These are phyloP conservation scores for Pterocles orientalis DNA, from an alignment of 2,113 vertebrate genomes.

Conservation along the genomic window DNA sequence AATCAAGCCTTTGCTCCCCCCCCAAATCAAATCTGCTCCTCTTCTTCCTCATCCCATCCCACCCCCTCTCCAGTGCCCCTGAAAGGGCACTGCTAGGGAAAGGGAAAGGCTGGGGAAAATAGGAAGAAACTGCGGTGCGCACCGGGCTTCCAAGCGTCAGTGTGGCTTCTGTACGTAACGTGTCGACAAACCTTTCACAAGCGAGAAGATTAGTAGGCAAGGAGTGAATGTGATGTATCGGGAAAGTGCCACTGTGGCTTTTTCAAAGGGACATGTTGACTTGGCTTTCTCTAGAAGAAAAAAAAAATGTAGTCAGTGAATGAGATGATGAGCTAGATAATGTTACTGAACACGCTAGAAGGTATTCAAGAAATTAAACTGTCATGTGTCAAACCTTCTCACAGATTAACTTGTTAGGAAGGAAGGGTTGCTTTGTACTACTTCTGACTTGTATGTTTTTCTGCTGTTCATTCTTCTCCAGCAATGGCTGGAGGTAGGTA, in stretches of 20 bases:
- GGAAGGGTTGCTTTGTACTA: not conserved
- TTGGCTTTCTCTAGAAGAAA: not conserved
- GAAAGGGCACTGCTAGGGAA: not conserved
- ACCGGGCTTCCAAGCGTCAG: fast-evolving
- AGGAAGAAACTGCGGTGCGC: fast-evolving
- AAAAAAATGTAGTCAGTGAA: not conserved
- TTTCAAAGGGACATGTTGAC: not conserved
- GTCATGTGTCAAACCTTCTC: not conserved
- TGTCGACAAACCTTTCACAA: not conserved
- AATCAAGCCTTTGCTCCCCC: not conserved
- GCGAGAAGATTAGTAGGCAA: not conserved
- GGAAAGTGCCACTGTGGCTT: not conserved
- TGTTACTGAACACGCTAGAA: not conserved
- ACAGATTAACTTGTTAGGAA: not conserved
- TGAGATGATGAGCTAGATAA: not conserved
- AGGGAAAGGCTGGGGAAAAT: not conserved
- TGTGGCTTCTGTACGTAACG: fast-evolving
- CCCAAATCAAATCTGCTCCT: not conserved
- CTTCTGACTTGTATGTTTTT: not conserved
- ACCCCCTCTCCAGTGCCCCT: fast-evolving
- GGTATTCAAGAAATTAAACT: not conserved
- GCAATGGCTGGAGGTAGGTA: not conserved
- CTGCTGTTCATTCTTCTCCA: not conserved
- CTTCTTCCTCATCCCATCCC: not conserved
- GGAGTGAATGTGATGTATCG: not conserved